These are phyloP conservation scores for Mythimna pallens DNA, from an alignment of 2,888 invertebrate genomes.

Conservation along the genomic window DNA sequence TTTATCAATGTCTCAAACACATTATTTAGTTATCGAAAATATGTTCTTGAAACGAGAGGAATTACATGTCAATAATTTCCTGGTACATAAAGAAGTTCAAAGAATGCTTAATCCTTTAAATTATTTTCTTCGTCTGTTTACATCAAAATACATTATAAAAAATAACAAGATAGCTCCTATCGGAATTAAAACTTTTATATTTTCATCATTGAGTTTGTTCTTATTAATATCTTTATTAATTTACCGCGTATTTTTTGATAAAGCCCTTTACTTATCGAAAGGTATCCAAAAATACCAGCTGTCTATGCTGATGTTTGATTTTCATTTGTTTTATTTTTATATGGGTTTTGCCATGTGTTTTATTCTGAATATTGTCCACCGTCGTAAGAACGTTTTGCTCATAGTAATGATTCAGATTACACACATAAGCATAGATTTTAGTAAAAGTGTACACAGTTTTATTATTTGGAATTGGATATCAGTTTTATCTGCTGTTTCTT, in stretches of 20 bases:
- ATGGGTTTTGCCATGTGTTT: neutral
- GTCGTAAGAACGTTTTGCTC: neutral
- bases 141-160: neutral
- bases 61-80: neutral
- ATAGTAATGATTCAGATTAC: neutral
- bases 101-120: neutral
- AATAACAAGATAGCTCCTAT: neutral
- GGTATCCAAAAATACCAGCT: neutral
- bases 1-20: neutral
- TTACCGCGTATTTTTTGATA: neutral
- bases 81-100: neutral
- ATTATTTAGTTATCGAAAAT: neutral
- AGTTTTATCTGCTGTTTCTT: neutral
- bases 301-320: neutral
- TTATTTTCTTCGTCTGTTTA: neutral
- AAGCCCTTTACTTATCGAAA: neutral
- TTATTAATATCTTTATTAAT: neutral
- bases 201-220: neutral
- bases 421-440: neutral
- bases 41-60: neutral
- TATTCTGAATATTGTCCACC: neutral
- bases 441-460: neutral
- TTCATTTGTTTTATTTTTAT: neutral
- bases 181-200: neutral
- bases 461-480: constrained; percentile 2